These are phyloP conservation scores for Halcyon malimbica DNA, from an alignment of 2,113 vertebrate species.

Conservation along the genomic window DNA sequence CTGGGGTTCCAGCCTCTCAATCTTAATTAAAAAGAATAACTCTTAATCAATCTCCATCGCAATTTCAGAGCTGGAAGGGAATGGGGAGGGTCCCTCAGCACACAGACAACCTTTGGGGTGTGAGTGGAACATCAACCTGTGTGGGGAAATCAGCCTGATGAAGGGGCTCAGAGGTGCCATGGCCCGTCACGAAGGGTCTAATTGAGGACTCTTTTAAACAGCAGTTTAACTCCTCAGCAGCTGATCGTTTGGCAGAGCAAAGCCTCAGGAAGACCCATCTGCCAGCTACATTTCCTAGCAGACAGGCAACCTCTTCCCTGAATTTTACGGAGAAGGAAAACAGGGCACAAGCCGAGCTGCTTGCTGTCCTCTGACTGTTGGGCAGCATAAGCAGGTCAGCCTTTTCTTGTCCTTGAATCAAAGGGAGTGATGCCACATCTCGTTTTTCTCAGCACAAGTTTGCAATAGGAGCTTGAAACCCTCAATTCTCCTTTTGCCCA, in stretches of 20 bases:
- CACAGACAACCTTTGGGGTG: background rate
- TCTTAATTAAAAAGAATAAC: constrained; percentile 49
- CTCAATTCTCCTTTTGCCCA: background rate
- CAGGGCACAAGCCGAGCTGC: background rate
- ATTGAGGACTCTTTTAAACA: background rate
- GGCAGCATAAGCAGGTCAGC: background rate
- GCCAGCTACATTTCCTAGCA: background rate
- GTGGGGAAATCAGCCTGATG: background rate
- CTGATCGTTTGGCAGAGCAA: background rate
- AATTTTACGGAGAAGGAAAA: background rate
- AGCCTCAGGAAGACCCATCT: background rate
- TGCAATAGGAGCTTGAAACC: background rate
- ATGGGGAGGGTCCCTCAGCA: background rate
- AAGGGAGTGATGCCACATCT: background rate
- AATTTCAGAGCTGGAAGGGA: background rate
- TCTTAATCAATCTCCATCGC: background rate
- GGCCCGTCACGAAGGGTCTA: background rate
- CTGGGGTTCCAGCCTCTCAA: constrained; percentile 29
- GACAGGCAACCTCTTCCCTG: background rate
- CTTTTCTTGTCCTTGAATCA: background rate
- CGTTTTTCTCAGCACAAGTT: background rate
- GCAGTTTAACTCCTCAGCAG: background rate
- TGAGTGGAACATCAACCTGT: background rate
- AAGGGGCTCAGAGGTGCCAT: background rate
- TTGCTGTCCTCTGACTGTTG: accelerated